phyloP scores from a whole-genome alignment of 2,888 invertebrate species.

The Brachyptera putata region DNA sequence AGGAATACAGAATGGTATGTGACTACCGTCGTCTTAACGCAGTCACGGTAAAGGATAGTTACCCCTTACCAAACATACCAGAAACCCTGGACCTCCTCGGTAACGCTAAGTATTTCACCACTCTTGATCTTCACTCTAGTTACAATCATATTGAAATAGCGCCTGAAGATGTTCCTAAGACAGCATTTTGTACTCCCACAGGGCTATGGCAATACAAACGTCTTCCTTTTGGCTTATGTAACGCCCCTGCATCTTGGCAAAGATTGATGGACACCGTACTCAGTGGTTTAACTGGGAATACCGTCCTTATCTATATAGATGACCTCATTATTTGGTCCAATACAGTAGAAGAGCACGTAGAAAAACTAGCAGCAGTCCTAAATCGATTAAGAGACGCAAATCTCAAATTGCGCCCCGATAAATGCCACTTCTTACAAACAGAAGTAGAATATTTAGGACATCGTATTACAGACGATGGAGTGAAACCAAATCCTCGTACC shows the following conservation, averaged over 20 bases:
- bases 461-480: conserved; percentile 30
- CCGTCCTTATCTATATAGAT: conserved; percentile 31
- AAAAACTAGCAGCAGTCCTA: conserved; percentile 27
- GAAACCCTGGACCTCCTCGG: conserved; percentile 36
- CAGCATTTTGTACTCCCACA: conserved; percentile 4
- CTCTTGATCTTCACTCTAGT: conserved; percentile 9
- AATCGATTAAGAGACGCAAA: conserved; percentile 26
- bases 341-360: conserved; percentile 29
- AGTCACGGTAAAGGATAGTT: no score
- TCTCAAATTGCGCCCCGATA: conserved; percentile 34
- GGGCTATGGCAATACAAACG: conserved; percentile 25
- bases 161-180: conserved; percentile 4
- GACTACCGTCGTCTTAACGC: no score
- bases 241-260: conserved; percentile 14
- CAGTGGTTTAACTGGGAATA: not conserved
- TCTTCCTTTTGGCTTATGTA: conserved; percentile 19
- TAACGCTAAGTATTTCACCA: conserved; percentile 29
- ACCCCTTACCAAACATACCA: no score
- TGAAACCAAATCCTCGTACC: conserved; percentile 34
- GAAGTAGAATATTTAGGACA: conserved; percentile 35
- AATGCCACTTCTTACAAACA: no score
- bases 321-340: conserved; percentile 32
- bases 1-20: no score
- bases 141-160: conserved; percentile 18
- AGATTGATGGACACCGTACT: conserved; percentile 1